Evolutionary conservation across 1,140 invertebrate genomes (phyloP), one percentile per base, ranked within the genome.

Genomic region (Brachionus rubens): DNA sequence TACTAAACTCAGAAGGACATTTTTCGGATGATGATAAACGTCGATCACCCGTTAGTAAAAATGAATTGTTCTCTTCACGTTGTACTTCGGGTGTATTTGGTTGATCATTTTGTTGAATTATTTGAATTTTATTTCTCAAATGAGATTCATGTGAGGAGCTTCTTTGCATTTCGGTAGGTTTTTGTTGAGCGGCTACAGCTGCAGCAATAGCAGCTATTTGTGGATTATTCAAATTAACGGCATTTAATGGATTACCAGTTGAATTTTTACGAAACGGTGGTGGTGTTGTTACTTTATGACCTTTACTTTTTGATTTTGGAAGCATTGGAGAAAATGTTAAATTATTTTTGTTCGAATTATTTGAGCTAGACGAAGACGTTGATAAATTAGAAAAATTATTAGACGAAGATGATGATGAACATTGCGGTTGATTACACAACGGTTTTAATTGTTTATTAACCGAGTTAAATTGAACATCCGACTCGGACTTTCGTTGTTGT

Each of bases 121-220:
- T 72, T 72, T 72, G 50, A 6, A 54, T 36, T 21, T 72, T 72
- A 30, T 72, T 72, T 19, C 68, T 19, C 28, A 72, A 72, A 52
- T 72, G 43, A 19, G 68, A 72, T 28, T 72, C 68, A 26, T 72
- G 50, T 1, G 68, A 72, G 16, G 43, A 72, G 28, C 68, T 72
- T 52, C 68, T 48, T 19, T 72, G 68, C 26, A 72, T 72, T 19
- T 30, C 50, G 1, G 68, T 4, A 6, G 46, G 7, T 12, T 72
- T 72, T 48, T 43, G 16, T 33, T 54, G 16, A 46, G 43, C 43
- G 16, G 40, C 40, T 21, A 43, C 19, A 1, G 41, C 59, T 24
- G 59, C 59, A 2, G 59, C 59, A 19, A 65, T 43, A 2, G 54
- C 54, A n/a, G 54, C 54, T 16, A 65, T 14, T 65, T 65, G 33